Evolutionary conservation across 2,888 invertebrate species (phyloP), one percentile per base, ranked within the genome.

Genomic region (Dasysyrphus tricinctus): DNA sequence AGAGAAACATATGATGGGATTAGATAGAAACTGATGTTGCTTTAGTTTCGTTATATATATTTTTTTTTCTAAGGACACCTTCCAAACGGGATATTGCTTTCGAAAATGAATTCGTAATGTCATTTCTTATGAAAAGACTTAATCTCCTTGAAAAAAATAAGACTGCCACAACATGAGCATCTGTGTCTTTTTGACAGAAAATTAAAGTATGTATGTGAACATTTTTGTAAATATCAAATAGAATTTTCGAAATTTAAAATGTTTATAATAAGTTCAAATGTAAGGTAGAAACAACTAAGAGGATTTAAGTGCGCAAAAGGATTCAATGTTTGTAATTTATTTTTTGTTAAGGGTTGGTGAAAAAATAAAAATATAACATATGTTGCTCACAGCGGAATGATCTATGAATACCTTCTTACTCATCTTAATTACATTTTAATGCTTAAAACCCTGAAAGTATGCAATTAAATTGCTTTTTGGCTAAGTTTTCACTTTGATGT

Each of bases 21-120:
- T 80, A 80, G n/a, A 49, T 32, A 32, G 54, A 57, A 84, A 79
- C 63, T 75, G 75, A 75, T 79, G 75, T 75, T 74, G 51, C 39
- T 65, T 19, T 42, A 14, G 9, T 29, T 14, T 57, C 29, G 4
- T 67, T 37, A 0, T 51, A 3, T 12, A 7, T 32, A 3, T 32
- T 14, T 32, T 0, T 32, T 1, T 11, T 19, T 44, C 42, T 24
- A 29, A 56, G 75, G 65, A 79, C 65, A 59, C 24, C 29, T 81
- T 81, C n/a, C 24, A 42, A 56, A 32, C 65, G 57, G 63, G 39
- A 74, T 54, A 47, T 34, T 54, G 11, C 44, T 44, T 61, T 61
- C 2, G 5, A 65, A 44, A 65, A 47, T 54, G 24, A 72, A 29
- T 63, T 29, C 12, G 42, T 63, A 47, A 74, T 42, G 39, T 65